phyloP scores from a whole-genome alignment of 1,140 invertebrate species.

The Papilio glaucus region DNA sequence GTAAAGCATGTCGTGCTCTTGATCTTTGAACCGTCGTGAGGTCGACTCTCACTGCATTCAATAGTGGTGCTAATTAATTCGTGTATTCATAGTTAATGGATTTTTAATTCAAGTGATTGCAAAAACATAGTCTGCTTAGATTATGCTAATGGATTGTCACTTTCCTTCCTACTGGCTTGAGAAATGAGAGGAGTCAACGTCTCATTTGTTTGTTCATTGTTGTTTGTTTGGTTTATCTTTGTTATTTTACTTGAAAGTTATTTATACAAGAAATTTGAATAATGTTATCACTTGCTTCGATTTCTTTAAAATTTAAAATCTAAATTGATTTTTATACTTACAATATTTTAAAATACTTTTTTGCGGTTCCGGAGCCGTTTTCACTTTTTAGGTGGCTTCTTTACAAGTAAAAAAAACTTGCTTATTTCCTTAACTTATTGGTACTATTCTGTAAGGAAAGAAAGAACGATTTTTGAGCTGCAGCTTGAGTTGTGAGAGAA shows the following conservation, averaged over 20 bases:
- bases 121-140: constrained; percentile 16
- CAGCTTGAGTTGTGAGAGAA: too few relatives aligned
- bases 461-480: too few relatives aligned
- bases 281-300: background rate
- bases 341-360: too few relatives aligned
- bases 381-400: too few relatives aligned
- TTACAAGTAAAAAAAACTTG: too few relatives aligned
- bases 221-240: background rate
- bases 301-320: background rate
- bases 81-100: constrained; percentile 9
- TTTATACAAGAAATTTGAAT: background rate
- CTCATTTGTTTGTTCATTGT: background rate
- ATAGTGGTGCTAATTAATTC: constrained; percentile 19
- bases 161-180: constrained; percentile 33
- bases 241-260: background rate
- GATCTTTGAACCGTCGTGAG: constrained; percentile 28
- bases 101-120: constrained; percentile 12
- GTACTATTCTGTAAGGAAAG: too few relatives aligned
- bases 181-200: constrained; percentile 9
- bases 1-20: background rate
- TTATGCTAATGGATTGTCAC: constrained; percentile 8
- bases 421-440: too few relatives aligned
- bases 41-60: constrained; percentile 10
- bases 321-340: too few relatives aligned
- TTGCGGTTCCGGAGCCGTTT: too few relatives aligned